These are phyloP conservation scores for Anhinga anhinga DNA, from an alignment of 2,113 vertebrate genomes.

Conservation along the genomic window DNA sequence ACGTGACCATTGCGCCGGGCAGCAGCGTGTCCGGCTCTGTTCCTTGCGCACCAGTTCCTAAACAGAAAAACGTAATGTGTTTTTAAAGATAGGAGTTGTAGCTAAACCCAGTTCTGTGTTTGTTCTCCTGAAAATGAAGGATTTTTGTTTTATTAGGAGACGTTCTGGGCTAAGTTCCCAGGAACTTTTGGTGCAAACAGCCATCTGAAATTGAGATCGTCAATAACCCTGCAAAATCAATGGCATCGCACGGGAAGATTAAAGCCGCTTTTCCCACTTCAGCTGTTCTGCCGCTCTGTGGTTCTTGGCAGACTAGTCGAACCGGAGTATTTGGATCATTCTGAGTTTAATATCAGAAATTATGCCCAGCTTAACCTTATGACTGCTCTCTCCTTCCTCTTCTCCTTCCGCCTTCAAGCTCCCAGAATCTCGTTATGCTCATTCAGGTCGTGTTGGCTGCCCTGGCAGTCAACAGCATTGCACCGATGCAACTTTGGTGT, in stretches of 20 bases:
- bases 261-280: neutral
- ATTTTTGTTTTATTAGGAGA: neutral
- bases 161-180: neutral
- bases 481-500: neutral
- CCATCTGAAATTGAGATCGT: neutral
- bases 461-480: neutral
- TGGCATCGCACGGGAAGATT: rapidly evolving
- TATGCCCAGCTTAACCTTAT: neutral
- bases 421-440: neutral
- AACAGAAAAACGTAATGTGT: neutral
- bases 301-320: neutral
- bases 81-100: neutral
- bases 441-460: neutral
- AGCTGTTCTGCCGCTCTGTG: neutral
- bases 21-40: rapidly evolving
- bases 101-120: neutral
- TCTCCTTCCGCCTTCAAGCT: neutral
- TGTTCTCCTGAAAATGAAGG: neutral
- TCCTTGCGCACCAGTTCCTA: neutral
- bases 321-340: neutral
- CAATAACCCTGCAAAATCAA: neutral
- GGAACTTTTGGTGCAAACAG: neutral
- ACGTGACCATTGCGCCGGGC: neutral
- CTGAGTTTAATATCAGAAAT: neutral
- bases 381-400: neutral